Evolutionary conservation across 2,113 vertebrate species (phyloP).

Genomic region (Suricata suricatta): DNA sequence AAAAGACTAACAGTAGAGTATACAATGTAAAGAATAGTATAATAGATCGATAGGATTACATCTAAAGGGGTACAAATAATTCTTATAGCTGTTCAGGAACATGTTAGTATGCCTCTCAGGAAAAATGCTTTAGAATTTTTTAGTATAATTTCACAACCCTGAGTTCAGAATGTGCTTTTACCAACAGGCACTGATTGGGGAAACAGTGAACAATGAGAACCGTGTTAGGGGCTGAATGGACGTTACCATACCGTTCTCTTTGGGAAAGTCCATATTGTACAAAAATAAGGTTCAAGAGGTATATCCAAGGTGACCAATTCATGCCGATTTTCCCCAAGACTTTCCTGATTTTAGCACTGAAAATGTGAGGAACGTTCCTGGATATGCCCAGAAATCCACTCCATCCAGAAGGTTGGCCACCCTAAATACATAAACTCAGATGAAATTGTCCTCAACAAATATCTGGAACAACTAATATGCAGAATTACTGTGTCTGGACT

Average conservation of each 20-base stretch:
- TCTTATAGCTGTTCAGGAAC: not conserved
- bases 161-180: not conserved
- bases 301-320: not conserved
- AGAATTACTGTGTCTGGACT: not conserved
- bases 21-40: not conserved
- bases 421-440: not conserved
- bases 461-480: not conserved
- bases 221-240: no score
- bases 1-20: not conserved
- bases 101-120: not conserved
- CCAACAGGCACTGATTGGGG: not conserved
- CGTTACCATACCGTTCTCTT: not conserved
- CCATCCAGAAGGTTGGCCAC: not conserved
- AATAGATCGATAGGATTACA: not conserved
- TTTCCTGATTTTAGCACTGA: not conserved
- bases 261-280: not conserved
- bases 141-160: not conserved
- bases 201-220: not conserved
- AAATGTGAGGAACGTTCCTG: not conserved
- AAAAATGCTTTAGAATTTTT: not conserved
- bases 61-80: not conserved
- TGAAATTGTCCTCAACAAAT: not conserved
- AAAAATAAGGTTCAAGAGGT: not conserved
- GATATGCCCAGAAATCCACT: not conserved
- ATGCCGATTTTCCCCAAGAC: not conserved